A percentile compares a stretch with the other conserved stretches of the same genome.
Conservation (phyloP, 1,140 invertebrate species). For the Capitella teleta region DNA sequence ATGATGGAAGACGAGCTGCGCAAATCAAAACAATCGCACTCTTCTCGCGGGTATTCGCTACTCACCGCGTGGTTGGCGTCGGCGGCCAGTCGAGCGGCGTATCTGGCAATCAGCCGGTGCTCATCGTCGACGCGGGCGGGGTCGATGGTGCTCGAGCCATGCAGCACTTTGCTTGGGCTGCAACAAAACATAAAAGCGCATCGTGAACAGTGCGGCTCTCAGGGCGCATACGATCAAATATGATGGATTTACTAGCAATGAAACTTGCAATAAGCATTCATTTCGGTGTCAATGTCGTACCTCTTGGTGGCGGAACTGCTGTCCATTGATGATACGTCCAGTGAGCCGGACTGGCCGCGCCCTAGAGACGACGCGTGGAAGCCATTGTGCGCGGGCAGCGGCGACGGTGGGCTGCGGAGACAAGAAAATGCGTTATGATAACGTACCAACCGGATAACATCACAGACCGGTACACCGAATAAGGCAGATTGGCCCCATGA, state of each 20-base stretch:
- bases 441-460: too few species aligned
- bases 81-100: conserved; percentile 77
- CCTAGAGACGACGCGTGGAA: conserved; percentile 17
- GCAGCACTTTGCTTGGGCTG: conserved; percentile 35
- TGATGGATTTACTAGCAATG: neutral
- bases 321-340: conserved; percentile 19
- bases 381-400: conserved; percentile 27
- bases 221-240: neutral
- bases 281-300: neutral
- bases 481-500: too few species aligned
- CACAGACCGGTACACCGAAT: too few species aligned
- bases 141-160: conserved; percentile 38
- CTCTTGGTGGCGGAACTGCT: conserved; percentile 21
- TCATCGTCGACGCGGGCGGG: conserved; percentile 67
- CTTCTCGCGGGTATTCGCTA: too few species aligned
- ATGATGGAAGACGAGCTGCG: too few species aligned
- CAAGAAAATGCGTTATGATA: neutral
- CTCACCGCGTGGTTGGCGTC: conserved; percentile 73
- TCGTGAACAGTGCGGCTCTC: neutral
- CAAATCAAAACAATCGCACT: too few species aligned
- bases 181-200: neutral
- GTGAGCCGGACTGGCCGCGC: conserved; percentile 11
- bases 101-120: conserved; percentile 88
- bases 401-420: conserved; percentile 18
- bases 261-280: neutral